phyloP scores from a whole-genome alignment of 2,113 vertebrate genomes.

The Haemorhous mexicanus region DNA sequence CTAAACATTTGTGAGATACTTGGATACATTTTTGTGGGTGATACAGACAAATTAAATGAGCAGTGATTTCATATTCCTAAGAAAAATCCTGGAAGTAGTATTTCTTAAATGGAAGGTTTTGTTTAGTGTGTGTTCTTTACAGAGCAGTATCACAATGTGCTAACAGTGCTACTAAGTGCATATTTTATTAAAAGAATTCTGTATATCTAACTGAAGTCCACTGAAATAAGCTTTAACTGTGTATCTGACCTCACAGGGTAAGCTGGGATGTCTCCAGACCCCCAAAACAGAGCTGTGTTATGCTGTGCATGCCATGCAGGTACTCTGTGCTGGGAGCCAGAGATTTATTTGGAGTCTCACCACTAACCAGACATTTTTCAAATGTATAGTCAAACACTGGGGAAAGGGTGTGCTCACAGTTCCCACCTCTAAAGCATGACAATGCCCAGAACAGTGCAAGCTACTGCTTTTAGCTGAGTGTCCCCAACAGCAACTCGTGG shows the following conservation, averaged over 20 bases:
- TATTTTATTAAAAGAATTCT: background rate
- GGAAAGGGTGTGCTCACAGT: background rate
- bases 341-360: background rate
- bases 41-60: background rate
- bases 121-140: background rate
- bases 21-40: background rate
- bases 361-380: background rate
- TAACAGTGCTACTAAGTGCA: background rate
- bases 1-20: background rate
- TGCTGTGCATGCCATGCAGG: background rate
- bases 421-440: background rate
- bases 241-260: background rate
- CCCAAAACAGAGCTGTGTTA: background rate
- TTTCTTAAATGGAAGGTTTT: background rate
- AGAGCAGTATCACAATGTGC: background rate
- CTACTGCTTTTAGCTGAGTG: background rate
- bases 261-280: background rate
- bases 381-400: background rate
- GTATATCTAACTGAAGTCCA: background rate
- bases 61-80: no score
- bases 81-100: no score
- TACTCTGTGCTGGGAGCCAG: background rate
- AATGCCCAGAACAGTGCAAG: background rate
- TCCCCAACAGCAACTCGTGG: background rate
- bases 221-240: background rate